A percentile compares a stretch with the other conserved stretches of the same genome.
Evolutionary conservation across 1,140 invertebrate genomes (phyloP).

Genomic region (Diorhabda carinulata): DNA sequence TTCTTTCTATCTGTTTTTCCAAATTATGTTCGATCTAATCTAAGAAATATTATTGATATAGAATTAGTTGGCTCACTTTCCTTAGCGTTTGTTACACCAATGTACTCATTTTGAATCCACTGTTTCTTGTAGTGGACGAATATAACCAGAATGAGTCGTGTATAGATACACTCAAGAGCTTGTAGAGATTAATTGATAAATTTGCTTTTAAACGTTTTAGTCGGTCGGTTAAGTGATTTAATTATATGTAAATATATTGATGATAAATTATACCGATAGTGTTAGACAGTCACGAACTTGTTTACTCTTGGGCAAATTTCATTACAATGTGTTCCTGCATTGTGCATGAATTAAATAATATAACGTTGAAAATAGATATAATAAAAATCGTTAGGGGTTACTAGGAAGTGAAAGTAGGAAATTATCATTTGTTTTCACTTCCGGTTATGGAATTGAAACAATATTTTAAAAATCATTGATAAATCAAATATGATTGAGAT

Average conservation of each 20-base stretch:
- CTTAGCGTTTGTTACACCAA: not conserved
- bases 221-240: conserved; percentile 1
- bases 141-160: not conserved
- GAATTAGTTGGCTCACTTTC: not conserved
- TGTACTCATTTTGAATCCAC: not conserved
- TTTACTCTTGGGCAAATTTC: not conserved
- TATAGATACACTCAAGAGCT: conserved; percentile 1
- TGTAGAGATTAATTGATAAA: conserved; percentile 3
- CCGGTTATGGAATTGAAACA: no score
- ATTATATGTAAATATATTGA: conserved; percentile 3
- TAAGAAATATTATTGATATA: no score
- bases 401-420: no score
- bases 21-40: no score
- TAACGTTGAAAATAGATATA: no score
- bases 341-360: not conserved
- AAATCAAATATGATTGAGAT: no score
- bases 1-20: no score
- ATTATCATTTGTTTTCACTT: no score
- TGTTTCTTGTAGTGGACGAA: not conserved
- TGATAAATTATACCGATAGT: conserved; percentile 1
- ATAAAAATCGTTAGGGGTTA: no score
- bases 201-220: conserved; percentile 2
- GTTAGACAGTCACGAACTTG: not conserved
- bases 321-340: not conserved
- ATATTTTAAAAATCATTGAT: no score